Evolutionary conservation across 2,113 vertebrate species (phyloP).

Genomic region (Rostratula benghalensis): DNA sequence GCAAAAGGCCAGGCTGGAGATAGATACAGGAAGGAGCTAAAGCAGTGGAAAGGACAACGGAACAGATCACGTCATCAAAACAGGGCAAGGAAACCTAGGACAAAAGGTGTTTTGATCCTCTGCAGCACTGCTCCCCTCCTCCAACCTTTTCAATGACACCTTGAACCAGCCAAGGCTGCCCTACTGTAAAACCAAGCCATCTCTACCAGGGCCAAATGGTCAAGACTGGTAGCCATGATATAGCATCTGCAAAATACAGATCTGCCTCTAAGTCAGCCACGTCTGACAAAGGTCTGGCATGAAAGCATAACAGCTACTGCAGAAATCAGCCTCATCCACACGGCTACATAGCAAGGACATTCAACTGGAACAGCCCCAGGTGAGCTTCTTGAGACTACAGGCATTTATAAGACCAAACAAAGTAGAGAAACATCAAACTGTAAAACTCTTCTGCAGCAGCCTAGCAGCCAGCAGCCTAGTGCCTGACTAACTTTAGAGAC

Average conservation of each 20-base stretch:
- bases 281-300: background rate
- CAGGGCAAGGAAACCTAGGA: conserved; percentile 7
- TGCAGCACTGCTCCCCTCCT: background rate
- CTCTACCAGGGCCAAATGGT: background rate
- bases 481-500: background rate
- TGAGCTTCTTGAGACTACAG: background rate
- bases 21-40: background rate
- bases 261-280: background rate
- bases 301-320: background rate
- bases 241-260: background rate
- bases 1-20: conserved; percentile 14
- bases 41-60: background rate
- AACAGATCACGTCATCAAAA: background rate
- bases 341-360: background rate
- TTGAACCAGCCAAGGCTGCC: background rate
- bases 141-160: background rate
- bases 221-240: background rate
- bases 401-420: background rate
- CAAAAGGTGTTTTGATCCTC: background rate
- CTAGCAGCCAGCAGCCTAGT: background rate
- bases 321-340: background rate
- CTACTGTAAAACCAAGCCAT: background rate
- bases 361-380: background rate
- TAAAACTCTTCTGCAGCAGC: background rate
- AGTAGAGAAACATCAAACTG: background rate